These are phyloP conservation scores for Byasa hedistus DNA, from an alignment of 2,888 invertebrate species.

Conservation along the genomic window DNA sequence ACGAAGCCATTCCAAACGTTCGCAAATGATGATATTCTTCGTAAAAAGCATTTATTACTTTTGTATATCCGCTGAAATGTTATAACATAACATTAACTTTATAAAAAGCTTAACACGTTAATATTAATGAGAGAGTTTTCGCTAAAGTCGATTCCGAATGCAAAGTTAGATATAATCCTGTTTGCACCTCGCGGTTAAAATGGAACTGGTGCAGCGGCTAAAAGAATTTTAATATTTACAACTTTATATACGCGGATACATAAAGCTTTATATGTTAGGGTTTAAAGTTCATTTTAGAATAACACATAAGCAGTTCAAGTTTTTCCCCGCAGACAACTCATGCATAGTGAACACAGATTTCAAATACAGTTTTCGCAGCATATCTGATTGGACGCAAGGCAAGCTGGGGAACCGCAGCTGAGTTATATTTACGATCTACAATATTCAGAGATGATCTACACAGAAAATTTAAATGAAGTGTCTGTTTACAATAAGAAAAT, in stretches of 20 bases:
- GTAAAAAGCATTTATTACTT: no score
- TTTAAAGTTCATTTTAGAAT: neutral
- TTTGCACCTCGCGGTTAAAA: constrained; percentile 48
- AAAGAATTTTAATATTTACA: constrained; percentile 60
- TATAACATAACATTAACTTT: no score
- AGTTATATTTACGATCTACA: neutral
- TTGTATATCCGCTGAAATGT: no score
- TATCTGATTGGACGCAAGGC: constrained; percentile 19
- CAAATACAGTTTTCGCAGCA: constrained; percentile 25
- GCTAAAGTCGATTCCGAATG: neutral
- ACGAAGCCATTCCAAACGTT: no score
- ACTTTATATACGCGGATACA: constrained; percentile 26
- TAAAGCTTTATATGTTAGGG: neutral
- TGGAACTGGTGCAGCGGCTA: constrained; percentile 63
- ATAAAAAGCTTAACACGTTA: no score
- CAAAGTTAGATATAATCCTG: constrained; percentile 14
- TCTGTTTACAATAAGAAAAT: no score
- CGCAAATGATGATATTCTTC: no score
- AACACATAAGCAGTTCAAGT: neutral
- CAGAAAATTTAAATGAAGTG: no score
- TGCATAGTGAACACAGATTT: constrained; percentile 24
- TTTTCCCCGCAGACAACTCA: constrained; percentile 12
- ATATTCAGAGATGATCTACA: no score
- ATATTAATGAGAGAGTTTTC: no score
- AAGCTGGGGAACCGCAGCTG: neutral